Evolutionary conservation across 2,888 invertebrate species (phyloP).

Genomic region (Tachina lurida): DNA sequence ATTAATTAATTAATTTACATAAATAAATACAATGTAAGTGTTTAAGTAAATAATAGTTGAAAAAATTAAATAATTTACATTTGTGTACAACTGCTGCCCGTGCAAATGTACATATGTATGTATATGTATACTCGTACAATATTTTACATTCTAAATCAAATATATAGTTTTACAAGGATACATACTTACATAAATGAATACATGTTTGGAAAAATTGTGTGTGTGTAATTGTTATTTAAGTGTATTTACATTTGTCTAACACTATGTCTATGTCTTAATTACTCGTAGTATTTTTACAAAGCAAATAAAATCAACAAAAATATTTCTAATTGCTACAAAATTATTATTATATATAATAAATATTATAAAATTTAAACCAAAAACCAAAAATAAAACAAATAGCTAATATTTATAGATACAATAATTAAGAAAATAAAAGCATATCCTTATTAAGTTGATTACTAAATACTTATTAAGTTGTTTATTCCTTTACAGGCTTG

Average conservation of each 20-base stretch:
- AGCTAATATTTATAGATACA: conserved; percentile 29
- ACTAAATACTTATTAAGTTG: conserved; percentile 7
- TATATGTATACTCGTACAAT: not conserved
- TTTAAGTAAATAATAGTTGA: conserved; percentile 24
- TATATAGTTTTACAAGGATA: not conserved
- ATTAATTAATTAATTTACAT: conserved; percentile 34
- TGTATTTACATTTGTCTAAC: conserved; percentile 48
- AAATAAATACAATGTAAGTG: conserved; percentile 10
- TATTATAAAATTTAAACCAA: not conserved
- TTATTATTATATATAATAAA: conserved; percentile 1
- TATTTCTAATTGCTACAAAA: conserved; percentile 46
- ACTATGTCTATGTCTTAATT: conserved; percentile 13
- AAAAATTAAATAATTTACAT: conserved; percentile 32
- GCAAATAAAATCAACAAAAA: not conserved
- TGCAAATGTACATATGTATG: not conserved
- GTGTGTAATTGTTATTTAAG: conserved; percentile 38
- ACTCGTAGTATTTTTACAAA: conserved; percentile 22
- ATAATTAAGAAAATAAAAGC: conserved; percentile 38
- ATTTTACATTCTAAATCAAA: conserved; percentile 17
- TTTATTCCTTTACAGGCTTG: not conserved
- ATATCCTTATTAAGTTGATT: conserved; percentile 58
- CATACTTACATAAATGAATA: not conserved
- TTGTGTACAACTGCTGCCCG: not conserved
- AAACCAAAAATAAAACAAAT: not conserved
- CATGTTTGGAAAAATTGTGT: conserved; percentile 6